Conservation (phyloP, 2,113 vertebrate genomes). For the Daubentonia madagascariensis region DNA sequence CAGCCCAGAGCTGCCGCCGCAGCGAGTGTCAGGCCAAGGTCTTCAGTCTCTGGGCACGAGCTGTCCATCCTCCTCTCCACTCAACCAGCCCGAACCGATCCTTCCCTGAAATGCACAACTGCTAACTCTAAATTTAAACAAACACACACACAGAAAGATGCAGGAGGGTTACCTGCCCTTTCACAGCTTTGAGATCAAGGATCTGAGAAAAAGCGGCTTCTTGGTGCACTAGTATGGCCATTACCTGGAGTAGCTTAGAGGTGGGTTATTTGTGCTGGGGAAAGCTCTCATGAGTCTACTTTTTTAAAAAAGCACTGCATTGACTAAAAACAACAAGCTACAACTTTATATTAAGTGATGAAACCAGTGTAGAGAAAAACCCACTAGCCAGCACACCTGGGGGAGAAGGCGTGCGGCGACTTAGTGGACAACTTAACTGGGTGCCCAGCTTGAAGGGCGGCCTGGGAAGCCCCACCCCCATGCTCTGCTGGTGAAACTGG, state of each 20-base stretch:
- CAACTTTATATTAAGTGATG: neutral
- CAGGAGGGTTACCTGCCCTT: neutral
- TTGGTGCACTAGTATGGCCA: neutral
- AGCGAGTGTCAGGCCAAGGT: neutral
- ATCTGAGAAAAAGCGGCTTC: neutral
- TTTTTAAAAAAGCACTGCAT: neutral
- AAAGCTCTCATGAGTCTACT: neutral
- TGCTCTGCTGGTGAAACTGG: too few species aligned
- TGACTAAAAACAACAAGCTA: neutral
- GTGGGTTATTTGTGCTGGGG: neutral
- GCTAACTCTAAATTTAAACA: neutral
- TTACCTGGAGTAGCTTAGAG: neutral
- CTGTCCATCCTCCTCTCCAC: neutral
- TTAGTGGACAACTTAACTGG: neutral
- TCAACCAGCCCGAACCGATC: neutral
- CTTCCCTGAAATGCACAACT: neutral
- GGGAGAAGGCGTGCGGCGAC: neutral
- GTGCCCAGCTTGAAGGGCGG: neutral
- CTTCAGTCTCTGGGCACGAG: accelerated
- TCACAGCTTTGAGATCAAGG: neutral
- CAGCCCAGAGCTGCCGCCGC: accelerated
- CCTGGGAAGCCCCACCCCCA: too few species aligned
- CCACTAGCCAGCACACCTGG: neutral
- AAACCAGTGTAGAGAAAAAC: neutral
- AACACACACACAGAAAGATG: neutral